A percentile compares a stretch with the other conserved stretches of the same genome.
These are phyloP conservation scores for Rhopalosiphum nymphaeae DNA, from an alignment of 2,888 invertebrate genomes.

Conservation along the genomic window DNA sequence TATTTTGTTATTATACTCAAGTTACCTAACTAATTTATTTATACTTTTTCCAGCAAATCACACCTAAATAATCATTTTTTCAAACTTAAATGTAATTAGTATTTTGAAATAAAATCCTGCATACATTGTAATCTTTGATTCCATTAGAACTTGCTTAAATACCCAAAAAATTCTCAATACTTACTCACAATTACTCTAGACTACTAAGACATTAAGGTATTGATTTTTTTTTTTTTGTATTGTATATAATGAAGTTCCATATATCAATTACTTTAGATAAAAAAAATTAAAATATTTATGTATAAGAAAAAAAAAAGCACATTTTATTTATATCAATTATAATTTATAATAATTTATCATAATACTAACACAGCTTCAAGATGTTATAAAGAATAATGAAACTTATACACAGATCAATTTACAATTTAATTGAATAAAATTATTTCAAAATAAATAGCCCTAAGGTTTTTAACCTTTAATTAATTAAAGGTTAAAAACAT, in stretches of 20 bases:
- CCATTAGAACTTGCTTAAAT: neutral
- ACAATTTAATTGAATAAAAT: neutral
- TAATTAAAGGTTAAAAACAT: conserved; percentile 6
- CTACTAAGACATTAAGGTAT: neutral
- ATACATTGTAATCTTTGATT: neutral
- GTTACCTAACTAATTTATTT: neutral
- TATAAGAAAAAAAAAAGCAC: conserved; percentile 13
- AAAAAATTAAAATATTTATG: conserved; percentile 4
- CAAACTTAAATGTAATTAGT: too few species aligned
- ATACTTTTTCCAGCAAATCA: neutral
- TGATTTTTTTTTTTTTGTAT: neutral
- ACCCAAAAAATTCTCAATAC: neutral
- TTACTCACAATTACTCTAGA: neutral
- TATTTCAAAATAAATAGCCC: conserved; percentile 27
- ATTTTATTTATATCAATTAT: conserved; percentile 42
- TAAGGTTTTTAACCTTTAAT: neutral
- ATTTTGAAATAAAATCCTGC: too few species aligned
- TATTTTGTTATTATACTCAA: neutral
- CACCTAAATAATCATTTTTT: too few species aligned
- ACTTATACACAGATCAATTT: conserved; percentile 32
- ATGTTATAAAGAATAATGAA: conserved; percentile 25
- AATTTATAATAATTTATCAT: conserved; percentile 32
- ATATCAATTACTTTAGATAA: neutral
- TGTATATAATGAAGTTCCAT: neutral
- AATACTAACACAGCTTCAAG: conserved; percentile 24